Evolutionary conservation across 2,888 invertebrate species (phyloP), one percentile per base, ranked within the genome.

Genomic region (Cheilosia vernalis): DNA sequence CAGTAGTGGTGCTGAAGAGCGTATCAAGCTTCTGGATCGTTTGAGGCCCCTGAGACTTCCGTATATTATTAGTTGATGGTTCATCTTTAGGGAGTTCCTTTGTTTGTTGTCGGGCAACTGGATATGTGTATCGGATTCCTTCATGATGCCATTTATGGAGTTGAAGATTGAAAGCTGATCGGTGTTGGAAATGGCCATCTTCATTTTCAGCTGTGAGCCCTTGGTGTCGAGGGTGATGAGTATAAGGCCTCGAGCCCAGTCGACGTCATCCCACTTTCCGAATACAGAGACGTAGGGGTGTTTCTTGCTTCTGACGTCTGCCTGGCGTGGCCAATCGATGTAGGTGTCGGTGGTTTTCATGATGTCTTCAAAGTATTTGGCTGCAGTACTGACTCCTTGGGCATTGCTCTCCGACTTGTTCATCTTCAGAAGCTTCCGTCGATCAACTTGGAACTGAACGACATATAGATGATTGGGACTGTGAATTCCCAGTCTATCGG

Each of bases 61-160:
- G 33, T 98, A 97, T 87, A 99, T 97, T 58, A 98, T 98, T 55
- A 99, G 98, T 93, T 99, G 99, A 93, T 99, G 99, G 90, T 98
- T 98, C 93, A 99, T 99, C 92, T 98, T 98, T 47, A 95, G 95
- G 42, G 96, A 95, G 92, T 96, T 98, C 88, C 96, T 97, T 72
- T 98, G 95, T 93, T 98, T 99, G 42, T 98, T 98, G 92, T 99
- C 99, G 47, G 99, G 99, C 92, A 99, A 99, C 93, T 99, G 99
- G 88, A 99, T 98, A 92, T 99, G 99, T 89, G 99, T 99, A 17
- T 96, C 95, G 0, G 99, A 99, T 89, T 98, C 97, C 89, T 97
- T 96, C 99, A 99, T 98, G 85, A 97, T 95, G 74, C 93, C 92
- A 89, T 94, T 94, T 74, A 95, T 94, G 58, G 94, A 94, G 88